Evolutionary conservation across 53 echinoderm and acorn worm species (phyloP), one percentile per base, ranked within the genome.

Genomic region (Temnopleurus reevesii): DNA sequence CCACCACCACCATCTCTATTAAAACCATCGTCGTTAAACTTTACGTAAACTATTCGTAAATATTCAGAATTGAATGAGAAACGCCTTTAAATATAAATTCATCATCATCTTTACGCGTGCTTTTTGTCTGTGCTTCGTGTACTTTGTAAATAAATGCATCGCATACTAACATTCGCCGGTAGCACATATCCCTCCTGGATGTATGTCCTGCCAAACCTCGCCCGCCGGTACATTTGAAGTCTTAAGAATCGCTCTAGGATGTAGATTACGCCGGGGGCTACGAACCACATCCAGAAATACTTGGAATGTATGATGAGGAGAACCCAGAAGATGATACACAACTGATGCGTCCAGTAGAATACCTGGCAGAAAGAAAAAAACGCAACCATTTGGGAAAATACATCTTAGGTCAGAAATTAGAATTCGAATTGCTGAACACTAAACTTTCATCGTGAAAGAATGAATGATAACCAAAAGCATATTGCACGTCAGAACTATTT

Each of bases 271-370:
- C 95, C 95, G 18, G 97, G 97, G 27, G 89, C 23, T 31, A 94
- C 53, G 4, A 95, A 89, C 91, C 95, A 93, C 5, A 88, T 90
- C 97, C 97, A 97, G 91, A 95, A 97, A 49, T 77, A 93, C 15
- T 23, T 18, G 19, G 97, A 90, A 76, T 97, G 97, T 10, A 97
- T 6, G 28, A 97, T 53, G 41, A 97, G 94, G 3, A 95, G 77
- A 15, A 90, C 41, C 97, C 97, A 97, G 87, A 96, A 97, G 18
- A 94, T 57, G 2, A 95, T 90, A 24, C 92, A 91, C 31, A 95
- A 76, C 92, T 97, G 97, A 89, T 97, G 97, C 0, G 97, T 95
- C 94, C 94, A 94, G 58, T 97, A 93, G 34, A 97, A 97, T 28
- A 97, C 95, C 97, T 97, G 83, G 12, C 4, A 43, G 21, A 44